Evolutionary conservation across 1,140 invertebrate species (phyloP), one percentile per base, ranked within the genome.

Genomic region (Hirudo medicinalis): DNA sequence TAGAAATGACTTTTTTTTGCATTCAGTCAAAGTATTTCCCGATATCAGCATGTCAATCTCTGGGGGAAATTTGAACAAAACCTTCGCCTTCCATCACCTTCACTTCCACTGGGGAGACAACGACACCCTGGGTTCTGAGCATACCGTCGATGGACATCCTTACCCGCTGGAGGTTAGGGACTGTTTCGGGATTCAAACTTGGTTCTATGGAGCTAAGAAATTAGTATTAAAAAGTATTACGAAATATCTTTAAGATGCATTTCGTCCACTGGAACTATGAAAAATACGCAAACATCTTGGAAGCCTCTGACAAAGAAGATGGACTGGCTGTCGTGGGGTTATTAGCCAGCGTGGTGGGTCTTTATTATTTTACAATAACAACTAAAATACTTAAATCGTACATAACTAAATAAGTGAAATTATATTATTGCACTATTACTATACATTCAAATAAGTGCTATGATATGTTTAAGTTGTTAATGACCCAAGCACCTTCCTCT

Each of bases 241-340:
- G 11, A 63, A 22, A 63, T n/a, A 63, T 25, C 57, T 32, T 90
- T 83, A 88, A 94, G 88, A 83, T 95, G 54, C 93, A 96, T 81
- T 85, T 97, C 73, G 93, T 97, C 0, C 92, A 96, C 78, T 96
- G 91, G 90, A 94, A 96, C 79, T 87, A 87, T 70, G 87, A 86
- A 74, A 92, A 91, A 78, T 96, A 94, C 80, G 81, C 82, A 68
- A 88, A 87, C 49, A 89, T 94, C 76, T 81, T 80, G 2, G 90
- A 93, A 79, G 93, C 93, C 0, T 87, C 89, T 0, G 86, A 87
- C 73, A 86, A 90, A 69, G 85, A 87, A 1, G 83, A 87, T 75
- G 89, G 89, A n/a, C 76, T 91, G 27, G 86, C 87, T 0, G 89
- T 91, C 0, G 76, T 91, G 2, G 87, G 83, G 6, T 84, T 89